A percentile compares a stretch with the other conserved stretches of the same genome.
Evolutionary conservation across 2,888 invertebrate genomes (phyloP).

Genomic region (Ornithoptera alexandrae): DNA sequence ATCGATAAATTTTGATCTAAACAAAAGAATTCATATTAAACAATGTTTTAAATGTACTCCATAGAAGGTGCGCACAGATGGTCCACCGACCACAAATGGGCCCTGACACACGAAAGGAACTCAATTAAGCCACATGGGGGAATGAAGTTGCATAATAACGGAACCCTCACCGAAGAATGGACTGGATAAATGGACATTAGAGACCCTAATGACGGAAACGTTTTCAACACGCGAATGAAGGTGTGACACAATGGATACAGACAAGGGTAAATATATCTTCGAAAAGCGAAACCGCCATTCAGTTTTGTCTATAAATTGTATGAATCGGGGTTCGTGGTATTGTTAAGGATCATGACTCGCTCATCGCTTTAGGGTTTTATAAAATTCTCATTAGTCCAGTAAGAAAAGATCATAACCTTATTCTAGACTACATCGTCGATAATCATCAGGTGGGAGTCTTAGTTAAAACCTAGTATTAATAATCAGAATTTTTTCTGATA

Average conservation of each 20-base stretch:
- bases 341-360: too few species aligned
- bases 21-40: background rate
- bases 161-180: slow-evolving; percentile 5
- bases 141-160: slow-evolving; percentile 28
- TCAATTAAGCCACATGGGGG: slow-evolving; percentile 37
- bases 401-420: too few species aligned
- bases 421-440: too few species aligned
- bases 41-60: slow-evolving; percentile 12
- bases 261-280: too few species aligned
- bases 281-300: too few species aligned
- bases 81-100: slow-evolving; percentile 22
- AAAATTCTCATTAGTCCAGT: too few species aligned
- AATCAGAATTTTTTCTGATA: too few species aligned
- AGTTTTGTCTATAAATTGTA: too few species aligned
- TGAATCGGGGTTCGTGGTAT: too few species aligned
- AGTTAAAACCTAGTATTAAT: too few species aligned
- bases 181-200: background rate
- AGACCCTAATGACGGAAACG: background rate
- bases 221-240: background rate
- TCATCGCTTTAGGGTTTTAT: too few species aligned
- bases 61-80: slow-evolving; percentile 1
- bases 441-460: too few species aligned
- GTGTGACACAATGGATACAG: background rate
- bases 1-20: background rate
- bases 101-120: slow-evolving; percentile 38